A percentile compares a stretch with the other conserved stretches of the same genome.
Evolutionary conservation across 2,797 vertebrate species (phyloP).

Genomic region (Eutrigla gurnardus): DNA sequence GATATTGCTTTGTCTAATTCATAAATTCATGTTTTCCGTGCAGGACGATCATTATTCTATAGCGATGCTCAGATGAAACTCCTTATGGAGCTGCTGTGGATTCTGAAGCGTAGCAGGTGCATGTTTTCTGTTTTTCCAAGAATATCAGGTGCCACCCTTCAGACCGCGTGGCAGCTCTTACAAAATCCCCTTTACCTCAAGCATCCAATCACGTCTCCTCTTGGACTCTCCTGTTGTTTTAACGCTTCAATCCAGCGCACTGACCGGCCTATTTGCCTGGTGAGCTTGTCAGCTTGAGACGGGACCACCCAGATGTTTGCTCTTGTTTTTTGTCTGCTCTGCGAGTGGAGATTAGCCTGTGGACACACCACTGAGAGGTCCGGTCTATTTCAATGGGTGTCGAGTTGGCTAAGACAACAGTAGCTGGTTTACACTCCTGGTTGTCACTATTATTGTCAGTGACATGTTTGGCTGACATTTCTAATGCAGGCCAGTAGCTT

Average conservation of each 20-base stretch:
- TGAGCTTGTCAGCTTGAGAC: constrained; percentile 12
- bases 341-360: constrained; percentile 59
- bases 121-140: background rate
- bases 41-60: background rate
- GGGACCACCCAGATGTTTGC: constrained; percentile 55
- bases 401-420: constrained; percentile 52
- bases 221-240: background rate
- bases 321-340: constrained; percentile 44
- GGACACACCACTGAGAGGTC: constrained; percentile 43
- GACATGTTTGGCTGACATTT: background rate
- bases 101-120: background rate
- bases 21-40: background rate
- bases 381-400: constrained; percentile 33
- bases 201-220: too few relatives aligned
- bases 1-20: too few relatives aligned
- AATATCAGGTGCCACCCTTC: background rate
- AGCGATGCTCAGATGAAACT: background rate
- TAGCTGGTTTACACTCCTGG: constrained; percentile 36
- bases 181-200: background rate
- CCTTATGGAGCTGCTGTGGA: background rate
- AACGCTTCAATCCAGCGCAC: constrained; percentile 3
- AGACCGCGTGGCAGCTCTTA: background rate
- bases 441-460: constrained; percentile 18
- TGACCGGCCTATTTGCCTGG: constrained; percentile 12
- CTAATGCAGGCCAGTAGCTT: background rate